Conservation (phyloP, 37 sponge, comb jelly and placozoan genomes). For the Geodia barretti region DNA sequence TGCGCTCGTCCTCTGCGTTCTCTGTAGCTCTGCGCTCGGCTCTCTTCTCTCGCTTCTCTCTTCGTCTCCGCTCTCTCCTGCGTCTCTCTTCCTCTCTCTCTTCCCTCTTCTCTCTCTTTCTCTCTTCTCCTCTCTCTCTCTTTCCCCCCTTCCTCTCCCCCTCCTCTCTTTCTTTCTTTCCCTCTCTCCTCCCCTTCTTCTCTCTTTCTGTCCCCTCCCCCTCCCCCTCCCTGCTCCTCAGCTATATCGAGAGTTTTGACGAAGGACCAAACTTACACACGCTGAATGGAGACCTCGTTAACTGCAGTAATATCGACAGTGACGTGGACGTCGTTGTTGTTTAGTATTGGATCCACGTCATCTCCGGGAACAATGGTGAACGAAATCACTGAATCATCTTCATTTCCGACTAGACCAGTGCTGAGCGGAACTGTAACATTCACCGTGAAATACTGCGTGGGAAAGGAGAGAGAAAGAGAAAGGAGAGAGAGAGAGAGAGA, state of each 20-base stretch:
- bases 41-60: not conserved
- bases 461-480: not conserved
- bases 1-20: too few species aligned
- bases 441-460: not conserved
- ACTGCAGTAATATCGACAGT: too few species aligned
- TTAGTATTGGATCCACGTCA: too few species aligned
- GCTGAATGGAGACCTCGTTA: too few species aligned
- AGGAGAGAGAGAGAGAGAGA: not conserved
- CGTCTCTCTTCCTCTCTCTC: not conserved
- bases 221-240: not conserved
- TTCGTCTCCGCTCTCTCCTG: not conserved
- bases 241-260: too few species aligned
- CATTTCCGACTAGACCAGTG: not conserved
- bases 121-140: not conserved
- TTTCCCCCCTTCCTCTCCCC: not conserved
- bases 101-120: not conserved
- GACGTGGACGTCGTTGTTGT: too few species aligned
- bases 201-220: slow-evolving; percentile 7
- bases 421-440: not conserved
- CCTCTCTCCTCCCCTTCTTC: not conserved
- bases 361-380: too few species aligned
- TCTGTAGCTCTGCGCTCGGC: too few species aligned
- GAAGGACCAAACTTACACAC: too few species aligned
- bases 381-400: too few species aligned
- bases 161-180: not conserved